Conservation (phyloP, 1,140 invertebrate genomes). For the Rhopalosiphum padi region DNA sequence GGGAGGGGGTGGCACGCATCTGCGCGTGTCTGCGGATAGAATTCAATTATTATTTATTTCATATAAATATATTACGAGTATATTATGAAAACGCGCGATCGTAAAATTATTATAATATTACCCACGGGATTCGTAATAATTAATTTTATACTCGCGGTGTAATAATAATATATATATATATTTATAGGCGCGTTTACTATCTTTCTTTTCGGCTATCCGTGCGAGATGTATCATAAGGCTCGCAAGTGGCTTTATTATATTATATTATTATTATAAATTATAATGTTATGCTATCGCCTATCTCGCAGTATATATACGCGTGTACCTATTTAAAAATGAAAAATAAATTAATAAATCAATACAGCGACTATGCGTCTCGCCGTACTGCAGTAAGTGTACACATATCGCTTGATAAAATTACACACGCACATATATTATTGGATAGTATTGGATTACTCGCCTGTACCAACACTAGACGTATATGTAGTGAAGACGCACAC, state of each 20-base stretch:
- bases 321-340: neutral
- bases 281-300: neutral
- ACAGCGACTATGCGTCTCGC: neutral
- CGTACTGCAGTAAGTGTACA: neutral
- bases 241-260: neutral
- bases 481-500: neutral
- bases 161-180: neutral
- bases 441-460: neutral
- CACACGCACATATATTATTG: neutral
- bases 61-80: neutral
- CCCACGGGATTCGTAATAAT: neutral
- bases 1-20: neutral
- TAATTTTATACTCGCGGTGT: neutral
- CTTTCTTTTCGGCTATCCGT: neutral
- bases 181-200: neutral
- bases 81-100: neutral
- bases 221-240: neutral
- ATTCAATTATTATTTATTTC: slow-evolving; percentile 19
- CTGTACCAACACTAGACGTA: neutral
- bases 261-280: neutral
- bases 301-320: neutral
- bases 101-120: neutral
- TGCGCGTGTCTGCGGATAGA: neutral
- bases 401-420: neutral
- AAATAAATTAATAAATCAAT: slow-evolving; percentile 16